Evolutionary conservation across 2,797 vertebrate genomes (phyloP).

Genomic region (Cheirogaleus major): DNA sequence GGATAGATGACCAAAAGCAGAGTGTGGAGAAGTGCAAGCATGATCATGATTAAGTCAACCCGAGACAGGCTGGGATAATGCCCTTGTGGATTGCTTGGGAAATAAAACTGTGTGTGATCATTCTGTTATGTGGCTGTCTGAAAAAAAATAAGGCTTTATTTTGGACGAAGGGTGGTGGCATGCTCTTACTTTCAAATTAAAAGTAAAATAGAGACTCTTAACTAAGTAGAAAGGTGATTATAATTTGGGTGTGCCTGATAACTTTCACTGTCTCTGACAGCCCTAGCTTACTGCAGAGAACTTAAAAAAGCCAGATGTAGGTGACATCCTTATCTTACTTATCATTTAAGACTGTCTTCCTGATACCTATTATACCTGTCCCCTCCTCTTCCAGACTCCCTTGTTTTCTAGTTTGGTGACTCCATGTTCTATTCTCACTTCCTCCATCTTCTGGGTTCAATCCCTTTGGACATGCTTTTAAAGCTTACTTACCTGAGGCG

Average conservation of each 20-base stretch:
- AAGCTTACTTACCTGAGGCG: not conserved
- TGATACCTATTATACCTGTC: not conserved
- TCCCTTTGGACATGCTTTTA: not conserved
- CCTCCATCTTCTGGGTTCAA: not conserved
- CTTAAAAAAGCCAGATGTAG: not conserved
- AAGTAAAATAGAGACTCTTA: not conserved
- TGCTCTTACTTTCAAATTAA: not conserved
- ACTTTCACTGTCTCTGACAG: not conserved
- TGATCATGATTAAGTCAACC: not conserved
- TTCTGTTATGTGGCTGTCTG: not conserved
- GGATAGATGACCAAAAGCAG: not conserved
- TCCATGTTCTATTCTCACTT: not conserved
- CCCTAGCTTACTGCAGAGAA: not conserved
- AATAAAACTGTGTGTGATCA: not conserved
- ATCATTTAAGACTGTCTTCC: not conserved
- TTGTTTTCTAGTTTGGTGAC: not conserved
- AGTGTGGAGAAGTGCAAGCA: not conserved
- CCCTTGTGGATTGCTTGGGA: not conserved
- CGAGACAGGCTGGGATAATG: not conserved
- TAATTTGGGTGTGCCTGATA: not conserved
- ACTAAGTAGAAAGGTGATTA: constrained; percentile 2
- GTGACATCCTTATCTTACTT: not conserved
- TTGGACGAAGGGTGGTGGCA: not conserved
- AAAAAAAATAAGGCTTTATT: not conserved
- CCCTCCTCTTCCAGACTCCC: not conserved